phyloP scores from a whole-genome alignment of 64 coral and sea anemone genomes.

The Anthopleura sola region DNA sequence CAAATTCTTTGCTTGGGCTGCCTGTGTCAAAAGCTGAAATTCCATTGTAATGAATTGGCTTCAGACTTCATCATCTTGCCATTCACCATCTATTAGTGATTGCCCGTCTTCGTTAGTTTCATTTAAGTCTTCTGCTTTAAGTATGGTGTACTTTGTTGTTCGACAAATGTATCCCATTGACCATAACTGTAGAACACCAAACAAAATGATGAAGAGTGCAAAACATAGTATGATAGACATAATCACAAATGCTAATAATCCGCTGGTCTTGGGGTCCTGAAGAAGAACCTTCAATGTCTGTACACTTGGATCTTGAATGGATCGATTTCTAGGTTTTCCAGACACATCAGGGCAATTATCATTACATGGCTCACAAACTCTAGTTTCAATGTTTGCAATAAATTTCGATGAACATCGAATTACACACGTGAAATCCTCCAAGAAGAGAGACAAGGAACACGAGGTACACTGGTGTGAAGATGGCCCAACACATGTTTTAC shows the following conservation, averaged over 20 bases:
- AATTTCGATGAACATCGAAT: constrained; percentile 65
- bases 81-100: constrained; percentile 26
- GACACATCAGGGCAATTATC: constrained; percentile 1
- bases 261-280: neutral
- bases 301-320: constrained; percentile 27
- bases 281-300: constrained; percentile 21
- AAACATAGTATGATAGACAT: constrained; percentile 29
- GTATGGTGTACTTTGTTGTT: constrained; percentile 2
- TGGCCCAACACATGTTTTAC: constrained; percentile 57
- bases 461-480: constrained; percentile 41
- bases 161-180: constrained; percentile 17
- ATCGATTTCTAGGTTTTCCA: constrained; percentile 26
- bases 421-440: constrained; percentile 72
- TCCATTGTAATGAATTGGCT: too few relatives aligned
- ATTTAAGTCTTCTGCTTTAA: neutral
- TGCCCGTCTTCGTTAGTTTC: constrained; percentile 11
- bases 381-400: neutral
- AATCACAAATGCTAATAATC: constrained; percentile 23
- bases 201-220: constrained; percentile 32
- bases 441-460: constrained; percentile 59
- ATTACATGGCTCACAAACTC: constrained; percentile 40
- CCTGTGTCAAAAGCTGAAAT: too few relatives aligned
- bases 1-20: too few relatives aligned
- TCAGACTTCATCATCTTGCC: neutral
- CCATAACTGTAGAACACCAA: constrained; percentile 55